Evolutionary conservation across 2,888 invertebrate species (phyloP).

Genomic region (Dasypogon diadema): DNA sequence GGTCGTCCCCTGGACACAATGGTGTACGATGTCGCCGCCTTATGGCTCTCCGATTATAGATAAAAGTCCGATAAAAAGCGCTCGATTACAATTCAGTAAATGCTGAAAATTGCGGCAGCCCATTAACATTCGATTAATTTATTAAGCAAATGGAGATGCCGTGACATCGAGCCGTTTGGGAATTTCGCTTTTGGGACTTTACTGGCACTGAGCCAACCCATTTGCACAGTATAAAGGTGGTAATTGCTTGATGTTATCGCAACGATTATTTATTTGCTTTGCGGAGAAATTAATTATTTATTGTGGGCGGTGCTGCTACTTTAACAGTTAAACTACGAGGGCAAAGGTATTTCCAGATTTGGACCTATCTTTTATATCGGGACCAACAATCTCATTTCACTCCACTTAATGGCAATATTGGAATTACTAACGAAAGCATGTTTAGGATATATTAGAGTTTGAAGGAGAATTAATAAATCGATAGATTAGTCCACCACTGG

Average conservation of each 20-base stretch:
- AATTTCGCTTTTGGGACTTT: neutral
- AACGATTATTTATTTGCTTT: neutral
- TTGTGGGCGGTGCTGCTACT: neutral
- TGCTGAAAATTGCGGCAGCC: slow-evolving; percentile 47
- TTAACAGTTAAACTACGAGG: too few species aligned
- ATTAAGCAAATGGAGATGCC: slow-evolving; percentile 45
- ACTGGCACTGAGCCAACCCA: neutral
- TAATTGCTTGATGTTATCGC: slow-evolving; percentile 23
- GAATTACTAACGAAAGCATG: too few species aligned
- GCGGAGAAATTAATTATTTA: neutral
- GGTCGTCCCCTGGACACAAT: neutral
- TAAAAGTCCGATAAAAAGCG: slow-evolving; percentile 39
- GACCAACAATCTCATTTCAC: too few species aligned
- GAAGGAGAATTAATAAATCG: too few species aligned
- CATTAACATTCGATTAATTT: slow-evolving; percentile 50
- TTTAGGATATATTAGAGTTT: too few species aligned
- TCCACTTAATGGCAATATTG: too few species aligned
- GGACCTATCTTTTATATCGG: too few species aligned
- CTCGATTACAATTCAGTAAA: slow-evolving; percentile 41
- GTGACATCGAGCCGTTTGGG: slow-evolving; percentile 34
- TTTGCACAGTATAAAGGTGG: slow-evolving; percentile 23
- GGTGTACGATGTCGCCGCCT: slow-evolving; percentile 24
- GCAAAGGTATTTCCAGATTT: too few species aligned
- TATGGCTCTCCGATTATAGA: slow-evolving; percentile 43
- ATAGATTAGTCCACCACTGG: too few species aligned